Conservation (phyloP, 2,113 vertebrate species). For the Corythaeola cristata region DNA sequence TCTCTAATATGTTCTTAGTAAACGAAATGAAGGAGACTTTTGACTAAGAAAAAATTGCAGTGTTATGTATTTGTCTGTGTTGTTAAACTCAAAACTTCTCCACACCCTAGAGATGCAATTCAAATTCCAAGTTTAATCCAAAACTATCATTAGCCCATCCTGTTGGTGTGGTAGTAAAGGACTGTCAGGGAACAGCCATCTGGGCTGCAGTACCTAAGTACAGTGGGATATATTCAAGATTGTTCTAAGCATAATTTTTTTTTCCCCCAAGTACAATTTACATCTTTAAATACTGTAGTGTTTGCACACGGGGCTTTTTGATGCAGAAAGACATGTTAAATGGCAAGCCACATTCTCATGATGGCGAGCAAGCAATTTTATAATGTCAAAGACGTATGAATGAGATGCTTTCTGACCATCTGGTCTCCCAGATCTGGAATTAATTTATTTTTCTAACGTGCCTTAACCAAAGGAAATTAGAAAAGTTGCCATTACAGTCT, state of each 20-base stretch:
- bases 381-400: constrained; percentile 18
- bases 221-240: not conserved
- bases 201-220: not conserved
- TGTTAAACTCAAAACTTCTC: constrained; percentile 6
- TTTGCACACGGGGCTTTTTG: not conserved
- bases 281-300: not conserved
- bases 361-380: not conserved
- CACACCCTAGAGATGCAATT: constrained; percentile 6
- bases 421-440: constrained; percentile 51
- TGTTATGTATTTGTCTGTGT: not conserved
- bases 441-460: constrained; percentile 54
- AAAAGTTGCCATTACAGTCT: not conserved
- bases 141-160: constrained; percentile 41
- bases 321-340: too few relatives aligned
- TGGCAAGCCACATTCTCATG: not conserved
- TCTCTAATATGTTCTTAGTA: not conserved
- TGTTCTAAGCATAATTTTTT: not conserved
- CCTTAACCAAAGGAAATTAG: constrained; percentile 60
- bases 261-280: not conserved
- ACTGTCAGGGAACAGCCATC: not conserved
- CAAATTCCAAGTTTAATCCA: constrained; percentile 4
- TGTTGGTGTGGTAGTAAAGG: not conserved
- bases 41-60: not conserved
- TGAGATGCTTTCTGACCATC: constrained; percentile 30
- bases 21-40: constrained; percentile 1